phyloP scores from a whole-genome alignment of 1,140 invertebrate species.

The Aphelinus atriplicis region DNA sequence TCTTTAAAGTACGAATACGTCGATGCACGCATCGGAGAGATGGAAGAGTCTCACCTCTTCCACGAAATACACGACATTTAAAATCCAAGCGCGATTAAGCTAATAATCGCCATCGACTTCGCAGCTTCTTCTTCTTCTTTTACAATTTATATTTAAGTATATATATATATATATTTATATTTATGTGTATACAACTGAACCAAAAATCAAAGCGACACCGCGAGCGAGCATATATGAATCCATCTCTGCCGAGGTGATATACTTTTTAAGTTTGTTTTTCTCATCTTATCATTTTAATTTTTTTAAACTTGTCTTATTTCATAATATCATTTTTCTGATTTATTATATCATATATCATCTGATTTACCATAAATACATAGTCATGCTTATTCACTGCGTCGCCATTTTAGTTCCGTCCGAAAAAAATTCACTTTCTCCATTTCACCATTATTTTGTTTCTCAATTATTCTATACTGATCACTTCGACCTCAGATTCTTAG shows the following conservation, averaged over 20 bases:
- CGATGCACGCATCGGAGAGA: constrained; percentile 17
- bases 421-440: neutral
- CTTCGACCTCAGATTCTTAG: neutral
- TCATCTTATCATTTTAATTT: neutral
- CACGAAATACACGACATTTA: constrained; percentile 14
- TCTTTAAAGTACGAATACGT: constrained; percentile 26
- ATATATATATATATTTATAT: constrained; percentile 39
- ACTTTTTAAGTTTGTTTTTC: neutral
- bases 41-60: neutral
- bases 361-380: constrained; percentile 46
- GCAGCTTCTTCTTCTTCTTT: constrained; percentile 44
- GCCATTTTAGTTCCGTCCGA: neutral
- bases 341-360: constrained; percentile 44
- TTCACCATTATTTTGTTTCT: neutral
- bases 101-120: constrained; percentile 30
- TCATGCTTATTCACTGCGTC: constrained; percentile 29
- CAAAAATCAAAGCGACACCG: constrained; percentile 24
- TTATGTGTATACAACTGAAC: constrained; percentile 14
- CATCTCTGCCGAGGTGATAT: constrained; percentile 29
- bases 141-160: constrained; percentile 42
- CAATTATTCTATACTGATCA: neutral
- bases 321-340: constrained; percentile 19
- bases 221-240: constrained; percentile 20
- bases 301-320: constrained; percentile 8
- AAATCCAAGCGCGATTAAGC: constrained; percentile 41